A percentile compares a stretch with the other conserved stretches of the same genome.
These are phyloP conservation scores for Pelochelys cantorii DNA, from an alignment of 2,797 vertebrate genomes.

Conservation along the genomic window DNA sequence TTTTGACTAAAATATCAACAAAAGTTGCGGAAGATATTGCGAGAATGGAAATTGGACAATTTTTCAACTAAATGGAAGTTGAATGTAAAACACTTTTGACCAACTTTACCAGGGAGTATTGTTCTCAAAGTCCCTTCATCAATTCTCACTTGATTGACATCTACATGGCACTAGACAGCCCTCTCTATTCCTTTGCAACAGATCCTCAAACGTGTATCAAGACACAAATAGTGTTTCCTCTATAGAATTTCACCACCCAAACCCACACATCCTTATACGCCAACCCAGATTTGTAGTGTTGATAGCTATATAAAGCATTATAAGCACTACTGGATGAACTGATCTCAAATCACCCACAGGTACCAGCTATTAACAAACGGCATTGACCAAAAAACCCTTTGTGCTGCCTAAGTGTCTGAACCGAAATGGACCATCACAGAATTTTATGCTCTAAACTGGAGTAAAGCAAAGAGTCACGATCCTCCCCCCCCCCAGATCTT, in stretches of 20 bases:
- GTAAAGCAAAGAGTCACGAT: not conserved
- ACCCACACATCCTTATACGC: not conserved
- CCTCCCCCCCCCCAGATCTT: not conserved
- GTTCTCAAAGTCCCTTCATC: not conserved
- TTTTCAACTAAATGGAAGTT: not conserved
- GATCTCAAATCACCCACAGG: not conserved
- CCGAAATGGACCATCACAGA: not conserved
- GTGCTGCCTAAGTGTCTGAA: not conserved
- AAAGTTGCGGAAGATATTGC: not conserved
- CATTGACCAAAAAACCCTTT: not conserved
- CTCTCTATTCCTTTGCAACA: constrained; percentile 16
- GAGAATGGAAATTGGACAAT: not conserved
- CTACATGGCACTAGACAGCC: not conserved
- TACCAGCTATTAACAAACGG: not conserved
- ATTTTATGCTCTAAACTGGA: not conserved
- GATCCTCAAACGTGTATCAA: not conserved
- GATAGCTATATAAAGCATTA: not conserved
- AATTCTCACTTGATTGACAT: not conserved
- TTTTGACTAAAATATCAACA: constrained; percentile 21
- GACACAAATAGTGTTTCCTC: not conserved
- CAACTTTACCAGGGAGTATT: constrained; percentile 36
- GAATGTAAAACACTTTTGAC: constrained; percentile 35
- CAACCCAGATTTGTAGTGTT: not conserved
- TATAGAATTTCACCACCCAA: not conserved
- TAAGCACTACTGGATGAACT: not conserved